A percentile compares a stretch with the other conserved stretches of the same genome.
Conservation (phyloP, 2,888 invertebrate genomes). For the Branchellion lobata region DNA sequence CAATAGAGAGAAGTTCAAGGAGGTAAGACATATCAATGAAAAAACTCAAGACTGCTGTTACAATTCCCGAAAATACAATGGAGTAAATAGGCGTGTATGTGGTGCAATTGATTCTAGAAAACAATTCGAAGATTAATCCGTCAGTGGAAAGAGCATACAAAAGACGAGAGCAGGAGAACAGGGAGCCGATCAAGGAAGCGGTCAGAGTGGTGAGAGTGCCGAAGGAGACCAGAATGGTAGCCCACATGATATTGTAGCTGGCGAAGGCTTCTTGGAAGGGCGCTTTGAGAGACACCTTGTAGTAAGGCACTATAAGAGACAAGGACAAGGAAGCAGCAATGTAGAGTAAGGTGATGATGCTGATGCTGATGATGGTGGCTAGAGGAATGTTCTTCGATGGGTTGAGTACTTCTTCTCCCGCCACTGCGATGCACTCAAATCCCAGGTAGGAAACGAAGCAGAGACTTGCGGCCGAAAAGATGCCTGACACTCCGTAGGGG, state of each 20-base stretch:
- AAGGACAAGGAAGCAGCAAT: slow-evolving; percentile 56
- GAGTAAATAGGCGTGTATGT: slow-evolving; percentile 68
- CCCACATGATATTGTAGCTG: slow-evolving; percentile 55
- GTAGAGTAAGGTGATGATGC: slow-evolving; percentile 58
- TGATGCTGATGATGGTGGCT: slow-evolving; percentile 57
- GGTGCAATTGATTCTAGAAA: slow-evolving; percentile 73
- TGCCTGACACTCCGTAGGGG: slow-evolving; percentile 57
- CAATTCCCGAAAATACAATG: slow-evolving; percentile 56
- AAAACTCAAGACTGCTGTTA: slow-evolving; percentile 70
- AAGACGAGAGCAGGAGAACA: slow-evolving; percentile 80
- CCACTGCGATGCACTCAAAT: slow-evolving; percentile 62
- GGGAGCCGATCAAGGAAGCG: slow-evolving; percentile 69
- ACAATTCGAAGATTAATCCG: slow-evolving; percentile 74
- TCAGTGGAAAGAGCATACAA: slow-evolving; percentile 88
- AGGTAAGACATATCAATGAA: slow-evolving; percentile 83
- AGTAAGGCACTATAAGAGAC: slow-evolving; percentile 58
- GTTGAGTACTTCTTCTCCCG: slow-evolving; percentile 62
- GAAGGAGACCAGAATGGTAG: slow-evolving; percentile 55
- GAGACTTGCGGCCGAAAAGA: slow-evolving; percentile 61
- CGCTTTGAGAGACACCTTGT: slow-evolving; percentile 55
- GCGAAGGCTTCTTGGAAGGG: slow-evolving; percentile 58
- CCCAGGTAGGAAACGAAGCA: slow-evolving; percentile 63
- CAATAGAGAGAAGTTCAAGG: slow-evolving; percentile 89
- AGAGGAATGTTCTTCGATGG: slow-evolving; percentile 60
- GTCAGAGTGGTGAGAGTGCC: slow-evolving; percentile 57